A percentile compares a stretch with the other conserved stretches of the same genome.
Conservation (phyloP, 2,113 vertebrate species). For the Polyodon spathula region DNA sequence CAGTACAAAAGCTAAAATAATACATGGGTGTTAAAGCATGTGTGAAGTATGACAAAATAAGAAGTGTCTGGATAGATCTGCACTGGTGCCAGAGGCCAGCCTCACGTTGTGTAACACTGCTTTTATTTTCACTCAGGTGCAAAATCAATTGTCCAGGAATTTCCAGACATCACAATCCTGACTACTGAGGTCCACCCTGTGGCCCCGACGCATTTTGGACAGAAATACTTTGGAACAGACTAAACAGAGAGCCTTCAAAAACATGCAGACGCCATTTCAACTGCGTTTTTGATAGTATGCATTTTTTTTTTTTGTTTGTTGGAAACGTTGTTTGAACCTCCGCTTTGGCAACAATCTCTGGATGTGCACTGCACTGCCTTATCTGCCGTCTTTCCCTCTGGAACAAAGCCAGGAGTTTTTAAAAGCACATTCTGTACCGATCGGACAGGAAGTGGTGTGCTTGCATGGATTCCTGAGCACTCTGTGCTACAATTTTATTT, state of each 20-base stretch:
- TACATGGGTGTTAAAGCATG: no score
- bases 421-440: slow-evolving; percentile 12
- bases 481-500: slow-evolving; percentile 8
- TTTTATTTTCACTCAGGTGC: slow-evolving; percentile 62
- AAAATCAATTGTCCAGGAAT: slow-evolving; percentile 92
- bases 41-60: no score
- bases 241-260: slow-evolving; percentile 37
- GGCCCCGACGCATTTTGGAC: slow-evolving; percentile 90
- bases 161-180: slow-evolving; percentile 93
- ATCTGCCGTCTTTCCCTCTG: neutral
- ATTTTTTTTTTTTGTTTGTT: no score
- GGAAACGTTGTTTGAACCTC: neutral
- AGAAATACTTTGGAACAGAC: slow-evolving; percentile 94
- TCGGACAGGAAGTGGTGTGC: slow-evolving; percentile 7
- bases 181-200: slow-evolving; percentile 91
- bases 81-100: no score
- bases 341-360: neutral
- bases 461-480: neutral
- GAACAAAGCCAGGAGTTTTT: neutral
- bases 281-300: no score
- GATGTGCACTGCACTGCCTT: neutral
- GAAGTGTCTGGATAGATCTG: no score
- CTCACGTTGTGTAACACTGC: neutral
- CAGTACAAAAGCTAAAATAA: no score
- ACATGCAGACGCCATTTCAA: no score